Base-by-base conservation (phyloP, 2,888 invertebrate species). In the Caenorhabditis macrosperma region DNA sequence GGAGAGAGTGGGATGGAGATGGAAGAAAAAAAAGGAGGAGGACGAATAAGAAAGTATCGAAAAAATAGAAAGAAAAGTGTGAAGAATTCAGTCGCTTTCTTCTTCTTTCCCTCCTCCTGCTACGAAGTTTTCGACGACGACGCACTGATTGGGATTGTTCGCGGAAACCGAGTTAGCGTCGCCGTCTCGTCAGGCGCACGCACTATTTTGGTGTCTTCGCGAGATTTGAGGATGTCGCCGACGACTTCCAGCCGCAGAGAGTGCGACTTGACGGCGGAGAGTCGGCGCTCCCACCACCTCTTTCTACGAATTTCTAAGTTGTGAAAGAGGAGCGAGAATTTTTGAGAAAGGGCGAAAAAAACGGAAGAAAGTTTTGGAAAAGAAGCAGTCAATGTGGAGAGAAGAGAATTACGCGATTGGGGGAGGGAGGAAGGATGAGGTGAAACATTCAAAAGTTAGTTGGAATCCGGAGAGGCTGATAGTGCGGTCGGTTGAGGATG, bases 141-240 rank as follows among this genome's bases (percentile, higher is more conserved):
- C 52, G 52, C 72, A 72, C 72, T 72, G 72, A 72, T 72, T 72
- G 64, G 46, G 72, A 72, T 72, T 72, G 72, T 72, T 72, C 72
- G 63, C 72, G 72, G 72, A 72, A 72, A 72, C 72, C 33, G 54
- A 72, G 72, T 72, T 72, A 72, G 61, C 72, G 63, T 72, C 72
- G 46, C 12, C 63, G 63, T 38, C 72, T 72, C 63, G 44, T 38
- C 50, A 57, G 57, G 57, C 57, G n/a, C 28, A 57, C 48, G 50
- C 48, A 52, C 61, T 68, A 26, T 71, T 28, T 26, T 22, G 50
- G 50, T 50, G 50, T 41, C 46, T 3, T 30, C n/a, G 50, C 54
- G 60, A 63, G 63, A 64, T 57, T 55, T 52, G 55, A 55, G 46
- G 63, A 63, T 35, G 61, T 38, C 57, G 60, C 48, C 61, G 61